Percentiles rank a stretch among this genome's conserved stretches.
Evolutionary conservation across 2,797 vertebrate genomes (phyloP).

Genomic region (Coregonus suidteri): DNA sequence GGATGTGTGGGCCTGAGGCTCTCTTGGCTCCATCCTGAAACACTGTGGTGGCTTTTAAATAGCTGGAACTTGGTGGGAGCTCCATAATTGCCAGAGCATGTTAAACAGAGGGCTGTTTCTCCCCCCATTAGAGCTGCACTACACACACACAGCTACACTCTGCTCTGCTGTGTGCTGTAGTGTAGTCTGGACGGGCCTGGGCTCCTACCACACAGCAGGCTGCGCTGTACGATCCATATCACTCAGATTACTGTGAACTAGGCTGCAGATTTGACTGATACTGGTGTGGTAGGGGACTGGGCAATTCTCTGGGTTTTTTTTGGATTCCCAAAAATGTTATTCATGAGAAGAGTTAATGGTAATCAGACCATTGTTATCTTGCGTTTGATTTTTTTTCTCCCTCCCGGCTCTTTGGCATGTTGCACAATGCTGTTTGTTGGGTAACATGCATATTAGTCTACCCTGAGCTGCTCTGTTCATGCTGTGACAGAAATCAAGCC

Average conservation of each 20-base stretch:
- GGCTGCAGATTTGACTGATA: constrained; percentile 13
- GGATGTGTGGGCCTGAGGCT: constrained; percentile 29
- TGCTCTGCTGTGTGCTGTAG: too few species aligned
- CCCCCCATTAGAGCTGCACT: constrained; percentile 49
- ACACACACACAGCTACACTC: constrained; percentile 24
- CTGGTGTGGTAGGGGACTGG: constrained; percentile 15
- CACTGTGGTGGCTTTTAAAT: constrained; percentile 49
- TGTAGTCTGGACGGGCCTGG: not conserved
- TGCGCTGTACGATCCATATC: constrained; percentile 32
- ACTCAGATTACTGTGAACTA: constrained; percentile 1
- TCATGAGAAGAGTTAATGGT: constrained; percentile 46
- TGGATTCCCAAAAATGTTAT: constrained; percentile 35
- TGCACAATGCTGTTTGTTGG: constrained; percentile 48
- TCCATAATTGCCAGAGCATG: constrained; percentile 49
- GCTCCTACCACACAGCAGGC: not conserved
- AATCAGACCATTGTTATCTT: constrained; percentile 48
- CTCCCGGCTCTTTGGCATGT: constrained; percentile 27
- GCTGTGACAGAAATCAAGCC: constrained; percentile 16
- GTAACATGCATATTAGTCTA: constrained; percentile 23
- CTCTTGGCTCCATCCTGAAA: constrained; percentile 36
- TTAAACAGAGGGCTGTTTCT: constrained; percentile 42
- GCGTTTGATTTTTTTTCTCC: constrained; percentile 37
- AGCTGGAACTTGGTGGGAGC: constrained; percentile 42
- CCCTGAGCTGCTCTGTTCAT: constrained; percentile 18
- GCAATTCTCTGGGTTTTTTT: constrained; percentile 40